A percentile compares a stretch with the other conserved stretches of the same genome.
Conservation (phyloP, 2,113 vertebrate species). For the Egretta garzetta region DNA sequence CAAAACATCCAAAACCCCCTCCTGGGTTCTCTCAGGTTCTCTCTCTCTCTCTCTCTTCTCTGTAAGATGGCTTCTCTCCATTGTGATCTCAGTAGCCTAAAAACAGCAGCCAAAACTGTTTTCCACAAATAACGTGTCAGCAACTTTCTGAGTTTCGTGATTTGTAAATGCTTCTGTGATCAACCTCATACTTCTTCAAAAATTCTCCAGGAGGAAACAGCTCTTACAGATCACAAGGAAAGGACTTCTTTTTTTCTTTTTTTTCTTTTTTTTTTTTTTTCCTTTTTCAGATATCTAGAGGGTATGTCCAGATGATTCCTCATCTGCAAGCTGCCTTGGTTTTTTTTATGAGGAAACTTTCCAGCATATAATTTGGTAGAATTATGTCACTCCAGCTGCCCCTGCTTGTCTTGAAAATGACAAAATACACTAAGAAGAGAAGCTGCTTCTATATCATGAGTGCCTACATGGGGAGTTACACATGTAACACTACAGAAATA, state of each 20-base stretch:
- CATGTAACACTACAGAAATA: neutral
- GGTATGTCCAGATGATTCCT: neutral
- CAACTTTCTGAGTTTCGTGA: slow-evolving; percentile 45
- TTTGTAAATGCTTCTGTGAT: slow-evolving; percentile 20
- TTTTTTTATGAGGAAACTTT: neutral
- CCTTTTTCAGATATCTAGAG: neutral
- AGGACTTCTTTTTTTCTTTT: neutral
- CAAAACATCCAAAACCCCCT: neutral
- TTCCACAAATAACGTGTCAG: slow-evolving; percentile 45
- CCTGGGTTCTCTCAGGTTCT: too few species aligned
- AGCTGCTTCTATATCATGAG: neutral
- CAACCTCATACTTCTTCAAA: slow-evolving; percentile 38
- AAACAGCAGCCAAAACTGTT: neutral
- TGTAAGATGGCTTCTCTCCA: neutral
- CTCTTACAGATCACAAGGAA: neutral
- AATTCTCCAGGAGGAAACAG: slow-evolving; percentile 19
- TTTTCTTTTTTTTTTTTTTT: too few species aligned
- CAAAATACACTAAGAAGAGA: neutral
- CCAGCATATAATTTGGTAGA: neutral
- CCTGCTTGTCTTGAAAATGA: neutral
- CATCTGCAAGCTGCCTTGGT: neutral
- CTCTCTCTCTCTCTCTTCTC: too few species aligned
- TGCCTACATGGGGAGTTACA: neutral
- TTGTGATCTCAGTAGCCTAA: neutral
- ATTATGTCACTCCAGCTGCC: neutral